Base-by-base conservation (phyloP, 2,113 vertebrate species). In the Junco hyemalis region DNA sequence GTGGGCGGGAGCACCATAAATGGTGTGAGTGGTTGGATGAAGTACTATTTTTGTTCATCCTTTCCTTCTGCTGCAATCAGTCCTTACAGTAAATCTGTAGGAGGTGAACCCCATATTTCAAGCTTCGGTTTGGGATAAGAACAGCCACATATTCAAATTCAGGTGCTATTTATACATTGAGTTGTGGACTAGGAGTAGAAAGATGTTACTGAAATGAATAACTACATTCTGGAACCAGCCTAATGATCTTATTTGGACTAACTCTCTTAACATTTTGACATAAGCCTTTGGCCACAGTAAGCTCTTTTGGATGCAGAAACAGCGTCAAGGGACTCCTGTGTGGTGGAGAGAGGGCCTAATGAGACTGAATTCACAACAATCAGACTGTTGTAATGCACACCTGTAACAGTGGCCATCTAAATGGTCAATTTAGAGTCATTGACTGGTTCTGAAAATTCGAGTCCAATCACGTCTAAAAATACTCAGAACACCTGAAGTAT, bases 31-130 rank as follows among this genome's bases (percentile, higher is more conserved):
- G 51, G 76, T 94, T 90, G 28, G 84, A 38, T 70, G 76, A 92
- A 96, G 72, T 53, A 90, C 96, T 96, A 95, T 96, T 96, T 96
- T 74, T 88, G 88, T 88, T 94, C 91, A 60, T 50, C 51, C 85
- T 93, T 85, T 69, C 71, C 79, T 95, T 88, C 85, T 94, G 82
- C 95, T 92, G 82, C 85, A 86, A 1, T 95, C 93, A 86, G 14
- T 90, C 90, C 90, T 79, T 83, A 70, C 48, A 66, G 40, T 71
- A 93, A 86, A 95, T 56, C 71, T 2, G 64, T 63, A 60, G 85
- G 61, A 76, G 59, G 33, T 5, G 1, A 95, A 68, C 68, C 40
- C 71, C 6, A 0, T 81, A 56, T 83, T 93, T 88, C 40, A 56
- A 42, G 36, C 56, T 83, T 86, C 51, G 17, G 10, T 86, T 76